Base-by-base conservation (phyloP, 2,888 invertebrate species). In the Harpalus rufipes region DNA sequence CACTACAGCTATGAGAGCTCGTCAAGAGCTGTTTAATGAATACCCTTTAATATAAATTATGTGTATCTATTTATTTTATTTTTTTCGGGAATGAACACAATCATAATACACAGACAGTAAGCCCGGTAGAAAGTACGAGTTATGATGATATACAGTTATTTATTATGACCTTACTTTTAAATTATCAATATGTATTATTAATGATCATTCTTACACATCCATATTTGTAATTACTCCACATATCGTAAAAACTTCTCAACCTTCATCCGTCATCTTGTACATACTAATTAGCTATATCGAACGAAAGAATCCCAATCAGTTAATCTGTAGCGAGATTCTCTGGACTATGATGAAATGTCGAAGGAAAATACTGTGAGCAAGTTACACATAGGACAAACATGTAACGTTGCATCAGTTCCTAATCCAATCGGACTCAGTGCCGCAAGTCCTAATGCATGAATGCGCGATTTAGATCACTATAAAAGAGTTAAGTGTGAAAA, bases 381-480 rank as follows among this genome's bases (percentile, higher is more conserved):
- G 78, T 83, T 76, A 83, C 74, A 72, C 32, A 74, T 44, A 12
- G 1, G 10, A 51, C 44, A 51, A 4, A 51, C 44, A 51, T 12
- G 44, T 51, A 51, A 51, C 44, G 10, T 51, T 51, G 74, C 83
- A 82, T 68, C 59, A 83, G 76, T 83, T 32, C 32, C 32, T 32
- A 32, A 4, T 4, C 83, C 61, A 83, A 59, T 59, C 83, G 83
- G 56, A 83, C n/a, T n/a, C n/a, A n/a, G 83, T 83, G 74, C 59
- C 58, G 39, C 14, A 41, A 21, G 59, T 16, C 32, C 32, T 32
- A 32, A 32, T 32, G 32, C 32, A 32, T 32, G 32, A 32, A 32
- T 32, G 32, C 32, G 32, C 32, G 32, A 32, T 32, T 32, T 5
- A 83, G 83, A 83, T 76, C 74, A 83, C 18, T 25, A 56, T 41